Evolutionary conservation across 2,888 invertebrate genomes (phyloP).

Genomic region (Melanostoma mellinum): DNA sequence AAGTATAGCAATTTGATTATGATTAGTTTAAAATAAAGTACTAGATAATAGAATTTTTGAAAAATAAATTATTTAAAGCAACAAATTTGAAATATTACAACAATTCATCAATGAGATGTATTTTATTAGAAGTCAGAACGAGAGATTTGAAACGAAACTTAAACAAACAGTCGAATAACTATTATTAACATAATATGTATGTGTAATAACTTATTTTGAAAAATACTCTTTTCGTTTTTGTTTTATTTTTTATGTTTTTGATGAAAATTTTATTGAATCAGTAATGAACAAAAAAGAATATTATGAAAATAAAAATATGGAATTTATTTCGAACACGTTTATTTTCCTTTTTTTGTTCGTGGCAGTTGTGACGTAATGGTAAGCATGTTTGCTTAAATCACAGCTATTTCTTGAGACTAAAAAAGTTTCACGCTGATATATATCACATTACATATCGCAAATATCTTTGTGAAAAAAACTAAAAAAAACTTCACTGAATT

Average conservation of each 20-base stretch:
- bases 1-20: slow-evolving; percentile 51
- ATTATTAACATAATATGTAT: slow-evolving; percentile 9
- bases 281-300: slow-evolving; percentile 49
- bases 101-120: slow-evolving; percentile 30
- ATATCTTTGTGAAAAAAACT: neutral
- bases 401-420: too few relatives aligned
- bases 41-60: slow-evolving; percentile 64
- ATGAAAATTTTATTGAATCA: slow-evolving; percentile 51
- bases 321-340: slow-evolving; percentile 47
- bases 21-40: slow-evolving; percentile 30
- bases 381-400: too few relatives aligned
- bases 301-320: slow-evolving; percentile 54
- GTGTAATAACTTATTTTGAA: slow-evolving; percentile 45
- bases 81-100: slow-evolving; percentile 40
- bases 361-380: too few relatives aligned
- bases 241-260: slow-evolving; percentile 28
- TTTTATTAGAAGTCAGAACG: slow-evolving; percentile 24
- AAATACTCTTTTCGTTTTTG: slow-evolving; percentile 36
- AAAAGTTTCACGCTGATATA: too few relatives aligned
- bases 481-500: neutral
- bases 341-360: neutral
- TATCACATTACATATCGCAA: too few relatives aligned
- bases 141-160: slow-evolving; percentile 41
- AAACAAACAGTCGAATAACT: slow-evolving; percentile 41
- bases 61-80: slow-evolving; percentile 53